Evolutionary conservation across 1,140 invertebrate genomes (phyloP), one percentile per base, ranked within the genome.

Genomic region (Bilobella aurantiaca): DNA sequence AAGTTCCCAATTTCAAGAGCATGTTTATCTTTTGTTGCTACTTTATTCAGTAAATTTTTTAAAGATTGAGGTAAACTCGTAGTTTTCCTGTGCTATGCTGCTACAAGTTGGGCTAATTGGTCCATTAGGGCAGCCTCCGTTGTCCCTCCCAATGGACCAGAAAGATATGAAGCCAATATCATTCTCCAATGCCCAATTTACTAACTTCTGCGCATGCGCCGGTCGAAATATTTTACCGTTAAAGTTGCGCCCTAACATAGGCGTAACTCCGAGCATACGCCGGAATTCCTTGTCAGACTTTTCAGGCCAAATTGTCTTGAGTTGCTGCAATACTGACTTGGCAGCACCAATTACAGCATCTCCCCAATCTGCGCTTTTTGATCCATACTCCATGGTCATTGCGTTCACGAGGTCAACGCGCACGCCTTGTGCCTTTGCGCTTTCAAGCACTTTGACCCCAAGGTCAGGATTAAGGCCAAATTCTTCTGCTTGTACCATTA

Each of bases 231-330:
- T 65, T 57, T 69, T 69, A 3, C 73, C 69, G 63, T 73, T 74
- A 53, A 71, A 72, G 61, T 74, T 74, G 8, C 71, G 28, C 21
- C 74, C 74, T 49, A 74, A 31, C 74, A 74, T 74, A 5, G 74
- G 74, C 21, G 73, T 74, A 12, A 68, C 28, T 58, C 66, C 65
- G 1, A 74, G n/a, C 74, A 74, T 74, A 30, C 60, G 56, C 25
- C 66, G 64, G n/a, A 74, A 32, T 42, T 71, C 67, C 5, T 30
- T 28, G 5, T 68, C 63, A 18, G 63, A 62, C 58, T 74, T 74
- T 14, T 70, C 57, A 1, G 74, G 68, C 73, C 73, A 74, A 31
- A 74, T 68, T 46, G 63, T 46, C 61, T 69, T 68, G 69, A 74
- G 69, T 65, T 74, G 73, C 16, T 32, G 64, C 2, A 70, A 28